Conservation (phyloP, 2,888 invertebrate genomes). For the Erebia ligea region DNA sequence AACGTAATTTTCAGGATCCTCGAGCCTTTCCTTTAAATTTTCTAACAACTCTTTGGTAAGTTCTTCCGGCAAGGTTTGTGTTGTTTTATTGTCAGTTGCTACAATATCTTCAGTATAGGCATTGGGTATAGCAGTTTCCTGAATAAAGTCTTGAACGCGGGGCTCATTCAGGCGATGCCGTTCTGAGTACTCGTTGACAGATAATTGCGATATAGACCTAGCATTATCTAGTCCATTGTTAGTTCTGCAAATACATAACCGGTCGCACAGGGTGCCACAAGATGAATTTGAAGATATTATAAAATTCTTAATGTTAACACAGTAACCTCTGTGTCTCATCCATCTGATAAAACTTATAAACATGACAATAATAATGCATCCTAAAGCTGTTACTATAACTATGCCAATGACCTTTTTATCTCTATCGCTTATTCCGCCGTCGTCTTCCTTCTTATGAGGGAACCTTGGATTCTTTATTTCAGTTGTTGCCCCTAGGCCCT, state of each 20-base stretch:
- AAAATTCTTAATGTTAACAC: constrained; percentile 68
- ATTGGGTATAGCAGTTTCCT: constrained; percentile 62
- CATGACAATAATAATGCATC: constrained; percentile 79
- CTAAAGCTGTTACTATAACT: constrained; percentile 79
- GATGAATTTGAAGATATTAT: constrained; percentile 66
- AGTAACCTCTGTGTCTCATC: constrained; percentile 83
- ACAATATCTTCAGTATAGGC: constrained; percentile 53
- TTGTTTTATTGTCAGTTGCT: constrained; percentile 84
- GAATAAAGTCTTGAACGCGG: constrained; percentile 69
- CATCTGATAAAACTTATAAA: constrained; percentile 82
- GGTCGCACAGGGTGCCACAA: constrained; percentile 64
- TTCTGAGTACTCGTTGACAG: constrained; percentile 85
- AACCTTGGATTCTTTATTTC: constrained; percentile 77
- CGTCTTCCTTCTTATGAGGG: constrained; percentile 62
- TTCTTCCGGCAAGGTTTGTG: constrained; percentile 89
- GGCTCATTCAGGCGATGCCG: constrained; percentile 83
- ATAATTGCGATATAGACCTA: constrained; percentile 83
- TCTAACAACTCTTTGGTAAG: constrained; percentile 88
- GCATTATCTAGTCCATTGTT: constrained; percentile 82
- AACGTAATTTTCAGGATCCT: constrained; percentile 88
- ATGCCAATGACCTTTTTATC: constrained; percentile 75
- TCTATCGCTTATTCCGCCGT: constrained; percentile 55
- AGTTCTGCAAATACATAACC: constrained; percentile 67
- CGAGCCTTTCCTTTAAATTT: constrained; percentile 86
- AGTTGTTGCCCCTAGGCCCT: constrained; percentile 54